Evolutionary conservation across 1,140 invertebrate species (phyloP).

Genomic region (Drosophila repletoides): DNA sequence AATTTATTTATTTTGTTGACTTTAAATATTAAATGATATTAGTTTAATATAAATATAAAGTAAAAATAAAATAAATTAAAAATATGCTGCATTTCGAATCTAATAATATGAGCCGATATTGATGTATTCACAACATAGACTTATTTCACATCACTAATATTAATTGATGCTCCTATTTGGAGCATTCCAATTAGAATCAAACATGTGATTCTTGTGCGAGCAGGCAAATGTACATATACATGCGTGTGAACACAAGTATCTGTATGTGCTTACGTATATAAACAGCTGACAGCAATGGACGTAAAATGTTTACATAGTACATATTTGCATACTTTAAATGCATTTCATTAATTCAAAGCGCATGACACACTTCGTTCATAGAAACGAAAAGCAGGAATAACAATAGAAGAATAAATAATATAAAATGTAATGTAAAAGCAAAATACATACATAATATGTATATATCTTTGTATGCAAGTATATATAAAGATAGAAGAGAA

Average conservation of each 20-base stretch:
- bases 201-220: neutral
- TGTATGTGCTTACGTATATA: neutral
- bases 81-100: too few species aligned
- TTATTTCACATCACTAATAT: too few species aligned
- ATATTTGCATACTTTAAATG: constrained; percentile 3
- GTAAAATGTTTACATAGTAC: neutral
- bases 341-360: constrained; percentile 24
- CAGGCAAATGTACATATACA: neutral
- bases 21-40: too few species aligned
- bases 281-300: constrained; percentile 13
- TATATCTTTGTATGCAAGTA: neutral
- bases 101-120: too few species aligned
- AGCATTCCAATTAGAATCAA: constrained; percentile 20
- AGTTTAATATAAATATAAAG: too few species aligned
- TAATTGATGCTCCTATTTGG: constrained; percentile 1
- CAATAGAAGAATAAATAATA: neutral
- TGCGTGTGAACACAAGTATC: constrained; percentile 31
- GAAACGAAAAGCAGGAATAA: constrained; percentile 11
- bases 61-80: too few species aligned
- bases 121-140: neutral
- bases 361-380: constrained; percentile 32
- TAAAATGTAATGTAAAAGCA: too few species aligned
- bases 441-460: constrained; percentile 1
- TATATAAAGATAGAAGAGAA: constrained; percentile 15
- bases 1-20: too few species aligned